Base-by-base conservation (phyloP, 2,888 invertebrate species). In the Eristalis pertinax region DNA sequence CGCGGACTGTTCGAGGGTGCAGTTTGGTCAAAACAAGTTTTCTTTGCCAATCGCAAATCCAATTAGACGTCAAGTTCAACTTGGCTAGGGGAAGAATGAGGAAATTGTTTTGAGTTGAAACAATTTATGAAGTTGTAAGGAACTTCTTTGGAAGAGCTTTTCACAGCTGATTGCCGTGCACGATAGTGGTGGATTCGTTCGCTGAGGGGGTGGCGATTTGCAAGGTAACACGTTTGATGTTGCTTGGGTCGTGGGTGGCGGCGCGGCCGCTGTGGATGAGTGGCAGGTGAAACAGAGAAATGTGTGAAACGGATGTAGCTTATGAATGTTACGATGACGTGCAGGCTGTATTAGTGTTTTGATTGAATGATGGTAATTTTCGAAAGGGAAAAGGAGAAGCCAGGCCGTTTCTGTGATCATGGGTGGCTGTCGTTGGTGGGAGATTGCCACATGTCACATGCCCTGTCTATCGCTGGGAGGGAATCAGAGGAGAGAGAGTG, bases 51-150 rank as follows among this genome's bases (percentile, higher is more conserved):
- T 67, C 43, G 72, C 63, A 84, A 87, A 87, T 80, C 80, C 83
- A 84, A 87, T 87, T 80, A 84, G 76, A 79, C 75, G 29, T 76
- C 84, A 87, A 87, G 84, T 87, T 84, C 84, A 84, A 62, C 79
- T 60, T 35, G 72, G 76, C 43, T 64, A 65, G 64, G 64, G 79
- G 63, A 69, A 79, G 79, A 87, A 87, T 73, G 76, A 69, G 75
- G 65, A 83, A 83, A 72, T 62, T 56, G 64, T 63, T 84, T 83
- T 72, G 22, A 60, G 58, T 60, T 72, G 64, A 41, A 76, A 63
- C n/a, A 79, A 83, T 73, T 67, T 79, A 75, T 60, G 62, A 78
- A 67, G 70, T 64, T 56, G 65, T 67, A 75, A 24, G 60, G 24
- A 60, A 29, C 26, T 50, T 56, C 67, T 50, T 69, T 24, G 4